Evolutionary conservation across 1,140 invertebrate genomes (phyloP).

Genomic region (Battus philenor): DNA sequence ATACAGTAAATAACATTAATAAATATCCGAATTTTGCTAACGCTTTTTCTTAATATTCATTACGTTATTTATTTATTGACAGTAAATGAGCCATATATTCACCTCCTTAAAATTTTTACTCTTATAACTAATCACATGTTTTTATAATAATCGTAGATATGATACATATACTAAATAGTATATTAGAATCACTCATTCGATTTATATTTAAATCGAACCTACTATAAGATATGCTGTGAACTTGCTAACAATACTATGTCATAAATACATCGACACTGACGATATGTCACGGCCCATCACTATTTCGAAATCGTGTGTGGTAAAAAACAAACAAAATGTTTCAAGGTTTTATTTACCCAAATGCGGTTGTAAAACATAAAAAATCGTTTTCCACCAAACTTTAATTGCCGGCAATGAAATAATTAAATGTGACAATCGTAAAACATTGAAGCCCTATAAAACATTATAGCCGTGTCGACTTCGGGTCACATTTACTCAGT

Average conservation of each 20-base stretch:
- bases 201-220: too few relatives aligned
- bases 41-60: too few relatives aligned
- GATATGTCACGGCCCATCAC: constrained; percentile 37
- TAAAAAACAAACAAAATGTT: constrained; percentile 63
- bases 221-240: too few relatives aligned
- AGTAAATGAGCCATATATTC: too few relatives aligned
- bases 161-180: too few relatives aligned
- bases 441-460: constrained; percentile 63
- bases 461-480: constrained; percentile 49
- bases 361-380: constrained; percentile 70
- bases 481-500: constrained; percentile 25
- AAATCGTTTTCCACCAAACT: constrained; percentile 68
- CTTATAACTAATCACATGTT: too few relatives aligned
- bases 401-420: constrained; percentile 73
- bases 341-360: constrained; percentile 66
- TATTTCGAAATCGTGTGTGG: constrained; percentile 66
- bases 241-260: constrained; percentile 17
- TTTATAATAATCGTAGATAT: too few relatives aligned
- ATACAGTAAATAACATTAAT: too few relatives aligned
- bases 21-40: too few relatives aligned
- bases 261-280: constrained; percentile 41
- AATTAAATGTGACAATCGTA: constrained; percentile 75
- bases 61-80: too few relatives aligned
- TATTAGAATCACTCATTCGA: too few relatives aligned
- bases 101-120: too few relatives aligned